A percentile compares a stretch with the other conserved stretches of the same genome.
phyloP scores from a whole-genome alignment of 2,797 vertebrate genomes.

The Acrossocheilus fasciatus region DNA sequence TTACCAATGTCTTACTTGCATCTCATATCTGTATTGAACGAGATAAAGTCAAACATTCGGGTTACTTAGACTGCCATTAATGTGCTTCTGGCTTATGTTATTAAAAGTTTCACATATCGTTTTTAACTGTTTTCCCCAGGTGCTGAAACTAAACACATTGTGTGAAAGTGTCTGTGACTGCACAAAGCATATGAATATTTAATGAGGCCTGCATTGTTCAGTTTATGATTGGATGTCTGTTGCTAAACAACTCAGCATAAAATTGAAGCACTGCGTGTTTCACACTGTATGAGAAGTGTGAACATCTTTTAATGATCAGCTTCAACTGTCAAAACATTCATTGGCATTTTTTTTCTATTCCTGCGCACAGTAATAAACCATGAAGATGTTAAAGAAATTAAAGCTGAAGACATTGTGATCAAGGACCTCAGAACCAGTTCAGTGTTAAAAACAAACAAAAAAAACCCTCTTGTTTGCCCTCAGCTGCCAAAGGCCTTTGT shows the following conservation, averaged over 20 bases:
- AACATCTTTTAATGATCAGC: neutral
- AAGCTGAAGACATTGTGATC: neutral
- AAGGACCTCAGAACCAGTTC: neutral
- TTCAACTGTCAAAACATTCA: neutral
- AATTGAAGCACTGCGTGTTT: neutral
- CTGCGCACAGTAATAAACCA: neutral
- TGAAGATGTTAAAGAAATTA: neutral
- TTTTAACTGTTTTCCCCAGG: neutral
- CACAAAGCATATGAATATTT: slow-evolving; percentile 24
- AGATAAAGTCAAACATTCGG: neutral
- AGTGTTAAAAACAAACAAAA: slow-evolving; percentile 1
- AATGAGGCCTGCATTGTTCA: neutral
- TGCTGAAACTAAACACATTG: slow-evolving; percentile 11
- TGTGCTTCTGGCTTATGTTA: neutral
- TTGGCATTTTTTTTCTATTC: too few relatives aligned
- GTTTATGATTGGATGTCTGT: neutral
- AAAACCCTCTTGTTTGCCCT: neutral
- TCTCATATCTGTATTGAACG: neutral
- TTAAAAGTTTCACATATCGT: neutral
- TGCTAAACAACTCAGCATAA: slow-evolving; percentile 19
- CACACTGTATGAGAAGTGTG: neutral
- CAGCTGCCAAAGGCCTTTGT: slow-evolving; percentile 7
- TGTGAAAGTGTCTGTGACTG: neutral
- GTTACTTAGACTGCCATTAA: neutral
- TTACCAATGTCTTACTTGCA: neutral